Conservation (phyloP, 2,113 vertebrate species). For the Pristiophorus japonicus region DNA sequence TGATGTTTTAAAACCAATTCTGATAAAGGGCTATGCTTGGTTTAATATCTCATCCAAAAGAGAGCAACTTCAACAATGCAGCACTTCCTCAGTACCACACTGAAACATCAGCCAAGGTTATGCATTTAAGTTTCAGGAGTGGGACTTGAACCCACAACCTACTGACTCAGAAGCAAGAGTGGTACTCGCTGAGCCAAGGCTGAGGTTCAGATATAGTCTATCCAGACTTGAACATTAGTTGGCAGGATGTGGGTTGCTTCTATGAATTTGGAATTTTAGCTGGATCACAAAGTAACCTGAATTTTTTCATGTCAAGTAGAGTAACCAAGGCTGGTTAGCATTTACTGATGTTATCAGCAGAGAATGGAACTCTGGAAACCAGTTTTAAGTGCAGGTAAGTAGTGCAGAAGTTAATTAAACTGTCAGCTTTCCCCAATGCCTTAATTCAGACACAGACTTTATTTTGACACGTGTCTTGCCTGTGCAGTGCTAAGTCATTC, state of each 20-base stretch:
- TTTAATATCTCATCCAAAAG: neutral
- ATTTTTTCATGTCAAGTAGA: neutral
- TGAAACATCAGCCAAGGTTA: neutral
- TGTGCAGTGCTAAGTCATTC: neutral
- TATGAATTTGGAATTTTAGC: neutral
- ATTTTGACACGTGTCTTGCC: neutral
- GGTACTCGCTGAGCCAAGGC: no score
- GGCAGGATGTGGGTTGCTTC: neutral
- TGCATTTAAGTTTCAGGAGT: neutral
- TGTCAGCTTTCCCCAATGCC: neutral
- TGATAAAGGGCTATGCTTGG: neutral
- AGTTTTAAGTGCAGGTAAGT: neutral
- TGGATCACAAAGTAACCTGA: neutral
- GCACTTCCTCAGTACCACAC: neutral
- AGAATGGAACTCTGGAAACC: neutral
- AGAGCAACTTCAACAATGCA: neutral
- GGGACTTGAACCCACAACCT: neutral
- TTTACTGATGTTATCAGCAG: neutral
- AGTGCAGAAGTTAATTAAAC: neutral
- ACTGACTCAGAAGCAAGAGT: neutral
- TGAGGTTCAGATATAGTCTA: no score
- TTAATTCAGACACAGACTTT: neutral
- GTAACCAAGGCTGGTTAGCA: neutral
- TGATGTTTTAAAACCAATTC: neutral
- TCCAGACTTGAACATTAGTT: neutral